Evolutionary conservation across 30 jellyfish, hydroid and myxozoan genomes (phyloP).

Genomic region (Sanderia malayensis): DNA sequence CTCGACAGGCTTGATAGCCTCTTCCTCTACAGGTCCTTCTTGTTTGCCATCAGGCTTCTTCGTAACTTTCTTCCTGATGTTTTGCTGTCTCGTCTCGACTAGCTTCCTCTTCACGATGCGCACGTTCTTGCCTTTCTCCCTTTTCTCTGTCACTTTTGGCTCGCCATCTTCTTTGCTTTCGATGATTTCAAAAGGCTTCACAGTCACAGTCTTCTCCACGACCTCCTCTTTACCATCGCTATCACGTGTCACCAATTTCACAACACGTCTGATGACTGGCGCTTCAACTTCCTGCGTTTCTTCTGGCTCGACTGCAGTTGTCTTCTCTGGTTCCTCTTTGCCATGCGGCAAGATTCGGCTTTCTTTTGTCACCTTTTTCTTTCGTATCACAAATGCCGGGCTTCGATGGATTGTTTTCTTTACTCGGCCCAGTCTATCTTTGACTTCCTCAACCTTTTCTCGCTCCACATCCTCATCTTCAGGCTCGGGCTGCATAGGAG

Average conservation of each 20-base stretch:
- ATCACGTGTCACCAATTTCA: neutral
- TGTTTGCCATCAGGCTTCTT: slow-evolving; percentile 37
- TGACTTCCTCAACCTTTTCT: slow-evolving; percentile 3
- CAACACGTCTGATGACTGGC: neutral
- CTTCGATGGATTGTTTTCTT: neutral
- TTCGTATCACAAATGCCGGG: neutral
- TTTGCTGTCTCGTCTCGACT: neutral
- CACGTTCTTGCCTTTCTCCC: neutral
- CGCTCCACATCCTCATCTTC: slow-evolving; percentile 35
- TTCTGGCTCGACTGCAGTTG: neutral
- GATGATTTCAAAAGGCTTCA: neutral
- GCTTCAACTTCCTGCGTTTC: neutral
- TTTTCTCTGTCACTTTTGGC: neutral
- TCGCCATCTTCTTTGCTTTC: neutral
- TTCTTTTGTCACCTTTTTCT: neutral
- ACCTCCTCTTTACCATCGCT: neutral
- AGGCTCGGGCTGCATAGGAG: neutral
- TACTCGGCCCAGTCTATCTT: neutral
- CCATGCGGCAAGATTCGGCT: neutral
- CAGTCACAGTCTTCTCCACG: neutral
- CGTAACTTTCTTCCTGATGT: slow-evolving; percentile 16
- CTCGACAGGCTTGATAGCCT: slow-evolving; percentile 57
- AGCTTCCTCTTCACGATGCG: slow-evolving; percentile 30
- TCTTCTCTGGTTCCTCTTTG: neutral
- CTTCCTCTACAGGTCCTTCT: slow-evolving; percentile 59